A percentile compares a stretch with the other conserved stretches of the same genome.
These are phyloP conservation scores for Thunnus albacares DNA, from an alignment of 2,797 vertebrate genomes.

Conservation along the genomic window DNA sequence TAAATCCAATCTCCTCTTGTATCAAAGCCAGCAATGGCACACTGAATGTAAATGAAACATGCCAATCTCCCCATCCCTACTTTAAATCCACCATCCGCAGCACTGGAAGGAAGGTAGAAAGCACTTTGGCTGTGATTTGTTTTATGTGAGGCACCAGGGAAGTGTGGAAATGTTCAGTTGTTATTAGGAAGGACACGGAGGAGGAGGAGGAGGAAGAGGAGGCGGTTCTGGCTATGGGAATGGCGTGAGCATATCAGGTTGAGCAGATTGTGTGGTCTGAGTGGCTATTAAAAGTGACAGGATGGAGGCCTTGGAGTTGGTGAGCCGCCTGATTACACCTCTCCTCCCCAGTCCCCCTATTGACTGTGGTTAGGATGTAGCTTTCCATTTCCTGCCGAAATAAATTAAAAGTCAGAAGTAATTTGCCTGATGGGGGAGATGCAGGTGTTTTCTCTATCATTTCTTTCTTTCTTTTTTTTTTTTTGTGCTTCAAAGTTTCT, in stretches of 20 bases:
- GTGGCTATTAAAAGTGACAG: slow-evolving; percentile 97
- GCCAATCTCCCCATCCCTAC: slow-evolving; percentile 60
- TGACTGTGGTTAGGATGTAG: slow-evolving; percentile 97
- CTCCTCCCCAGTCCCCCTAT: slow-evolving; percentile 90
- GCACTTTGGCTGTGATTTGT: slow-evolving; percentile 70
- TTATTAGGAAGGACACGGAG: slow-evolving; percentile 89
- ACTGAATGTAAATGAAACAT: slow-evolving; percentile 72
- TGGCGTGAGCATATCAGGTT: slow-evolving; percentile 89
- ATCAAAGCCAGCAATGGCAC: slow-evolving; percentile 65
- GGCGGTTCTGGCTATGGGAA: slow-evolving; percentile 82
- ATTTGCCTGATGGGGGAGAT: slow-evolving; percentile 97
- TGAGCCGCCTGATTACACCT: slow-evolving; percentile 94
- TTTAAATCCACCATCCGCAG: slow-evolving; percentile 49
- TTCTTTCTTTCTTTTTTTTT: slow-evolving; percentile 21
- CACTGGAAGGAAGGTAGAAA: slow-evolving; percentile 43
- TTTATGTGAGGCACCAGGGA: slow-evolving; percentile 62
- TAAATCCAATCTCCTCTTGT: slow-evolving; percentile 68
- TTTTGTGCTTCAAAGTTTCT: slow-evolving; percentile 82
- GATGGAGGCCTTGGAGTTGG: slow-evolving; percentile 89
- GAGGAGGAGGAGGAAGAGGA: slow-evolving; percentile 59
- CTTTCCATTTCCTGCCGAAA: slow-evolving; percentile 99
- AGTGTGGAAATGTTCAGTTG: slow-evolving; percentile 85
- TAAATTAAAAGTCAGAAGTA: slow-evolving; percentile 99
- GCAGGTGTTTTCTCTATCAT: slow-evolving; percentile 90
- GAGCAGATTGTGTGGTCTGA: slow-evolving; percentile 94